phyloP scores from a whole-genome alignment of 1,140 invertebrate genomes.

The Lepidurus arcticus region DNA sequence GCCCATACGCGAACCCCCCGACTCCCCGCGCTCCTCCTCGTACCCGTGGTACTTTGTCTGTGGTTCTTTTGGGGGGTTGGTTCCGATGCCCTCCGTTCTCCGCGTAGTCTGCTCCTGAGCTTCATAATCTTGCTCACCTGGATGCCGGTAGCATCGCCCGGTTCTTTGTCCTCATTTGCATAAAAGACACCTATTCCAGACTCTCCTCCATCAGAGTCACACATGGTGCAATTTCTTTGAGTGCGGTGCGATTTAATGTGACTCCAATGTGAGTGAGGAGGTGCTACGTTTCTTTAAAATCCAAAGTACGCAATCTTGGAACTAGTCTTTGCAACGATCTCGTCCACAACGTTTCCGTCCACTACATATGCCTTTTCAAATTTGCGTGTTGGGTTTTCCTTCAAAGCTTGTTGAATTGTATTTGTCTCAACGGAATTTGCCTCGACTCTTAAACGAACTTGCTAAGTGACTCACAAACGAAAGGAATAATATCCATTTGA shows the following conservation, averaged over 20 bases:
- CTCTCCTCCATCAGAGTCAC: neutral
- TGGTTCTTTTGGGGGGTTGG: neutral
- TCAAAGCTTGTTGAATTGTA: neutral
- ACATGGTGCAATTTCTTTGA: neutral
- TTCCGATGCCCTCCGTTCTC: slow-evolving; percentile 16
- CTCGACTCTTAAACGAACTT: neutral
- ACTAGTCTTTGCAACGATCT: neutral
- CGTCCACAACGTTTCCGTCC: neutral
- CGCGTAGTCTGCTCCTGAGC: neutral
- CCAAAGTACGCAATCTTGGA: slow-evolving; percentile 8
- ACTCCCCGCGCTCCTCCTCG: neutral
- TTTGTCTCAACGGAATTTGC: neutral
- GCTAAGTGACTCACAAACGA: neutral
- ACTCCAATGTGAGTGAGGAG: neutral
- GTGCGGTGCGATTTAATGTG: neutral
- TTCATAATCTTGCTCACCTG: slow-evolving; percentile 19
- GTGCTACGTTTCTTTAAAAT: neutral
- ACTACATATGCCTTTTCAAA: neutral
- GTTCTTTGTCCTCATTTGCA: slow-evolving; percentile 17
- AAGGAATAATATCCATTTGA: neutral
- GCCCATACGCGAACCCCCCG: neutral
- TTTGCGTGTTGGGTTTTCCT: neutral
- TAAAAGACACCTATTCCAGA: neutral
- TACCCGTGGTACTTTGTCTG: slow-evolving; percentile 12
- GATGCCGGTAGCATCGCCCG: slow-evolving; percentile 16